These are phyloP conservation scores for Herpetotheres cachinnans DNA, from an alignment of 2,113 vertebrate genomes.

Conservation along the genomic window DNA sequence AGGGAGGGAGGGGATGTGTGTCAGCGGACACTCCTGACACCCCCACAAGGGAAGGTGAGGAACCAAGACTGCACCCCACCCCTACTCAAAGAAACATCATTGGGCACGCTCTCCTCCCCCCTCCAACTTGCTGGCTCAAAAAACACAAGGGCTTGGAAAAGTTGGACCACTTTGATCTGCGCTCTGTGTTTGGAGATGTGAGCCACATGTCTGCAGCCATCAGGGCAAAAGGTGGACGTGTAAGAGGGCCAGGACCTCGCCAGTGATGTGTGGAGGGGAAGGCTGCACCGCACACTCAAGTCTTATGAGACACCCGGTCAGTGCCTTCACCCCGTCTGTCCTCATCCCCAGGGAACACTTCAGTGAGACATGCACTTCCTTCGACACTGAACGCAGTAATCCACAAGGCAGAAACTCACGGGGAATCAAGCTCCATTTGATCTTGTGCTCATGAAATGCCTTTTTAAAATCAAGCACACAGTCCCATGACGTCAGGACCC, in stretches of 20 bases:
- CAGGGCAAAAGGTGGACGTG: background rate
- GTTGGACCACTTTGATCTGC: background rate
- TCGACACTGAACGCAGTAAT: accelerated
- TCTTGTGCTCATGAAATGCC: background rate
- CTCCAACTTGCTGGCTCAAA: background rate
- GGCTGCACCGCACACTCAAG: background rate
- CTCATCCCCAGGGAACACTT: background rate
- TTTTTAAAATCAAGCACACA: background rate
- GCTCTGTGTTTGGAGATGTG: background rate
- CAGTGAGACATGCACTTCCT: background rate
- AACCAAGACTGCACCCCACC: background rate
- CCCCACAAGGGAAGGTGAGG: accelerated
- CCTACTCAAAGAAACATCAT: background rate
- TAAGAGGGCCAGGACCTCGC: background rate
- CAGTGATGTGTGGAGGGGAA: background rate
- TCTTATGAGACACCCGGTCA: accelerated
- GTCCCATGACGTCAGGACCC: background rate
- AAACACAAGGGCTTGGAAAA: accelerated
- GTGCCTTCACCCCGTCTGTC: background rate
- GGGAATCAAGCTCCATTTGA: background rate
- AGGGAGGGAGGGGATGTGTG: background rate
- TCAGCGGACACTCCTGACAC: background rate
- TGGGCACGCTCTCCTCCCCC: accelerated
- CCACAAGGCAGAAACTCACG: background rate
- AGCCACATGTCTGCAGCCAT: background rate